Evolutionary conservation across 1,140 invertebrate species (phyloP), one percentile per base, ranked within the genome.

Genomic region (Ceratosolen fusciceps): DNA sequence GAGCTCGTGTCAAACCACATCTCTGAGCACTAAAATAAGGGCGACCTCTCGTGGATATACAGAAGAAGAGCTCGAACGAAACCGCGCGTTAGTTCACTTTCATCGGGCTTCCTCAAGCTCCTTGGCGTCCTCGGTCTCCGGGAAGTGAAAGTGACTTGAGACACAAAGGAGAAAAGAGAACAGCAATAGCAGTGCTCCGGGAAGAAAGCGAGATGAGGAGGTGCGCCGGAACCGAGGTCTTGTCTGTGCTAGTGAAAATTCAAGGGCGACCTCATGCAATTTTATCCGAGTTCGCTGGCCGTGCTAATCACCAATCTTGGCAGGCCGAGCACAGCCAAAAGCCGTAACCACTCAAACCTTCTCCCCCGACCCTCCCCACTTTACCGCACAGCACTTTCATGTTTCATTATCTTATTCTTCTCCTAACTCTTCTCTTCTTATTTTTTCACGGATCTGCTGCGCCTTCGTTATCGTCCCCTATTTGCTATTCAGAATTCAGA

Each of bases 191-290:
- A 77, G 19, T 77, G 81, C 60, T 49, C 56, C 73, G 79, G 74
- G 79, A 67, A 75, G 83, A 72, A 47, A 77, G 79, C 73, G 68
- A 65, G 49, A 79, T 80, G 77, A 76, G 82, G 77, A 76, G 82
- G 82, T 84, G 83, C 77, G 85, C 84, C 82, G 82, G 81, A 83
- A 84, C 54, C 65, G 74, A 77, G 82, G 21, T 8, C 16, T 24
- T 54, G 49, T 39, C 68, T 83, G 85, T 85, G 83, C 84, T 80
- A 84, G 82, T 84, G 79, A 84, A 85, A 83, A 73, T 83, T 82
- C 84, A 84, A 85, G 82, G 82, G 60, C 84, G 77, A 81, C 78
- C 67, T 76, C 80, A 78, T 67, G 82, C 74, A 80, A 83, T 81
- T 85, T 84, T 82, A 82, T 77, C 82, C 79, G 75, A 54, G 74